Evolutionary conservation across 64 coral and sea anemone genomes (phyloP), one percentile per base, ranked within the genome.

Genomic region (Porites australiensis): DNA sequence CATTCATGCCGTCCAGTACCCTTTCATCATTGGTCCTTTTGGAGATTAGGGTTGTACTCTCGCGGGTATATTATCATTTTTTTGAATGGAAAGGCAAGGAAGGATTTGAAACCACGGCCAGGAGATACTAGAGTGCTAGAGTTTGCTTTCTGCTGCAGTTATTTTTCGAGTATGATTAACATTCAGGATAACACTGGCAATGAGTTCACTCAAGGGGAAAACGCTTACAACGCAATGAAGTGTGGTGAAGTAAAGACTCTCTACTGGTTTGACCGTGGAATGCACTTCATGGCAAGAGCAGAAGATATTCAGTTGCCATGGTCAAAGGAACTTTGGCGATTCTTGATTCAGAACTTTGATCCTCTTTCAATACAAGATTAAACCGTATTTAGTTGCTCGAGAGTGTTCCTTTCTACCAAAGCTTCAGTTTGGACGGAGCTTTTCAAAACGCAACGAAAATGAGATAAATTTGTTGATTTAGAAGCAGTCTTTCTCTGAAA

Each of bases 171-270:
- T 11, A 82, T 60, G 10, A 60, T 82, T 57, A 91, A 91, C 64
- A 46, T 91, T 12, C 64, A 91, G 48, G 77, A 82, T 37, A 60
- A 82, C 47, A 73, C 20, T 14, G 12, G 5, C 18, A 18, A n/a
- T 48, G 66, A 91, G 16, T 71, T 81, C 8, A 55, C 78, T 0
- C 20, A 3, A 19, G 89, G 89, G 9, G 11, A 16, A 49, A 67
- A 91, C 79, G 47, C 89, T 0, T 74, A 82, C 64, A 47, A 71
- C 50, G 52, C 6, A 1, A 67, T 83, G 80, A 66, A 68, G 44
- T 83, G 16, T 83, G 62, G 14, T 0, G 80, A 83, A 20, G 47
- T 44, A 0, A 7, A 67, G 44, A 64, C 15, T 45, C 16, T 83
- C 0, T 83, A 67, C 61, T 50, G 62, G 62, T 66, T 62, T 20